A percentile compares a stretch with the other conserved stretches of the same genome.
phyloP scores from a whole-genome alignment of 2,113 vertebrate species.

The Rhea americana region DNA sequence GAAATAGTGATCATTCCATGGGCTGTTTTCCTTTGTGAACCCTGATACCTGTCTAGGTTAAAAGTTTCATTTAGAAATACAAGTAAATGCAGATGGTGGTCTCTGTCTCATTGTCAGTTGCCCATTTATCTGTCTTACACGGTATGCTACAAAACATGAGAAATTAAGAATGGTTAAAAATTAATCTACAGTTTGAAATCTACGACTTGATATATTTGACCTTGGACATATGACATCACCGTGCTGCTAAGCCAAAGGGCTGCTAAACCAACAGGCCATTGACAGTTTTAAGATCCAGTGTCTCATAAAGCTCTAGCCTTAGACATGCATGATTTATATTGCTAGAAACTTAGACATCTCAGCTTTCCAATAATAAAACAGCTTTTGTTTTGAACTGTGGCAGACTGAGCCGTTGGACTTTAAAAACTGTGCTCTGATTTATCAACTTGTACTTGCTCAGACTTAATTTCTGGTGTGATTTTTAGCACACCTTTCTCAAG shows the following conservation, averaged over 20 bases:
- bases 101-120: background rate
- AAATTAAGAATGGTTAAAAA: background rate
- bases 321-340: constrained; percentile 1
- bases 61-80: background rate
- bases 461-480: background rate
- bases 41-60: background rate
- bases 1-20: background rate
- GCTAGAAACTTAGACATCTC: background rate
- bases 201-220: background rate
- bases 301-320: constrained; percentile 1
- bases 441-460: background rate
- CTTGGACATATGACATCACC: background rate
- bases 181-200: background rate
- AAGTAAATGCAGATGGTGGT: background rate
- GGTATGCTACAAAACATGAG: background rate
- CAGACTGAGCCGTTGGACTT: background rate
- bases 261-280: background rate
- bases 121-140: background rate
- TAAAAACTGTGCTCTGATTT: constrained; percentile 8
- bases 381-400: background rate
- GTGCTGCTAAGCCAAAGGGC: constrained; percentile 22
- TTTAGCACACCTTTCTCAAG: background rate
- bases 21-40: background rate
- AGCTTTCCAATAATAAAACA: background rate
- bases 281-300: constrained; percentile 9